Conservation (phyloP, 1,140 invertebrate genomes). For the Ladona fulva region DNA sequence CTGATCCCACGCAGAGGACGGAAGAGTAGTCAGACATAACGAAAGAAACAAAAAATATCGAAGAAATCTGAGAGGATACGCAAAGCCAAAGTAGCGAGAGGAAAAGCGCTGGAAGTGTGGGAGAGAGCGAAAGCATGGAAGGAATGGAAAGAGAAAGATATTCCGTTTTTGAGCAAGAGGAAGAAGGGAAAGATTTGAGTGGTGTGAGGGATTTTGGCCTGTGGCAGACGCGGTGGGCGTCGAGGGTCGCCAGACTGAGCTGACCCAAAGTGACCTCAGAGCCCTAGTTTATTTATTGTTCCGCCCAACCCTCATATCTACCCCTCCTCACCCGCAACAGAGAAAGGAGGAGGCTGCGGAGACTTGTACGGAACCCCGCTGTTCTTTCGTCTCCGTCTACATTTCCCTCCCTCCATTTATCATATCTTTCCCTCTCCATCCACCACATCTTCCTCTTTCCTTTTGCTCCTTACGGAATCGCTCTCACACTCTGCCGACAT, state of each 20-base stretch:
- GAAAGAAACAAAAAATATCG: too few species aligned
- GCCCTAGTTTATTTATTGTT: constrained; percentile 9
- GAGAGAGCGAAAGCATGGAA: too few species aligned
- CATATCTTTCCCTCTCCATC: neutral
- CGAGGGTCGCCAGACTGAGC: neutral
- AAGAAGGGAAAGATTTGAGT: too few species aligned
- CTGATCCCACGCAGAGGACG: too few species aligned
- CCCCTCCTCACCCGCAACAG: neutral
- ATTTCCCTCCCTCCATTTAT: constrained; percentile 4
- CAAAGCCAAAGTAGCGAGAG: too few species aligned
- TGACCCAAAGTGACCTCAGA: constrained; percentile 1
- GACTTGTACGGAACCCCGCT: neutral
- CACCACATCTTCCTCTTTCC: neutral
- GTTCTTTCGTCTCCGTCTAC: constrained; percentile 1
- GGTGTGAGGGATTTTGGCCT: too few species aligned
- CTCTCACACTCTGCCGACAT: neutral
- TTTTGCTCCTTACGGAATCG: neutral
- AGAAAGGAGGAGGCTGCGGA: neutral
- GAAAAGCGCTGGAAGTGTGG: too few species aligned
- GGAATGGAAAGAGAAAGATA: too few species aligned
- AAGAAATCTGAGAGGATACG: too few species aligned
- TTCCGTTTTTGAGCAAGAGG: too few species aligned
- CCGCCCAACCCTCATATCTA: neutral
- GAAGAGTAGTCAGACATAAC: too few species aligned
- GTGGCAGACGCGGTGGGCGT: neutral